Evolutionary conservation across 2,888 invertebrate species (phyloP).

Genomic region (Chrysina gloriosa): DNA sequence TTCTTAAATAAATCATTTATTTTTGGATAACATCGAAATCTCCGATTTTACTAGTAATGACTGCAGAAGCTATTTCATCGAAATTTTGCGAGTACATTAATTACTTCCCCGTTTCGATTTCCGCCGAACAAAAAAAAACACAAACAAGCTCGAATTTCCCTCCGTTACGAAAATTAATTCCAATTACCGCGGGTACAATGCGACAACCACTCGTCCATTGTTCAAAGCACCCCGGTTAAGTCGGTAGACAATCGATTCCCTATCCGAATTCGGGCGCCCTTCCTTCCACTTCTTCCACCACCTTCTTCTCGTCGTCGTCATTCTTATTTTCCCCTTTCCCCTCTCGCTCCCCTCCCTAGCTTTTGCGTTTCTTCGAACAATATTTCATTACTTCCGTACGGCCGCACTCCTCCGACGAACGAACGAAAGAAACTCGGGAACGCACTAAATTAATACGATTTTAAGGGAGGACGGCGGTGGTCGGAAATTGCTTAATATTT

Average conservation of each 20-base stretch:
- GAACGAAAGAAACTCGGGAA: slow-evolving; percentile 17
- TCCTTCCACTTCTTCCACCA: background rate
- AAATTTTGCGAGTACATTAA: too few relatives aligned
- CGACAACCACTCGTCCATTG: background rate
- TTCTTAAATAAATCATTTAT: too few relatives aligned
- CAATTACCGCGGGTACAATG: background rate
- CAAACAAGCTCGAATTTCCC: too few relatives aligned
- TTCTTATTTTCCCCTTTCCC: background rate
- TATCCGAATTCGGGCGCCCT: background rate
- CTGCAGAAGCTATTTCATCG: too few relatives aligned
- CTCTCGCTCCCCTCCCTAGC: background rate
- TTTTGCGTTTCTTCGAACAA: slow-evolving; percentile 19
- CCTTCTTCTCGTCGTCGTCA: background rate
- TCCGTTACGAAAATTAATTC: background rate
- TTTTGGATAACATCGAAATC: too few relatives aligned
- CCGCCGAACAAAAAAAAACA: too few relatives aligned
- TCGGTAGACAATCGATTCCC: background rate
- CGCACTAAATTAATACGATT: slow-evolving; percentile 36
- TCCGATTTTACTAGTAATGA: too few relatives aligned
- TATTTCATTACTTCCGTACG: slow-evolving; percentile 16
- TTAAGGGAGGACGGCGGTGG: slow-evolving; percentile 1
- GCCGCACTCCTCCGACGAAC: background rate
- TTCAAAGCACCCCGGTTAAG: background rate
- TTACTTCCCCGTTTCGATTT: too few relatives aligned
- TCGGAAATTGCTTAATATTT: slow-evolving; percentile 38